Evolutionary conservation across 1,140 invertebrate species (phyloP).

Genomic region (Stegodyphus dumicola): DNA sequence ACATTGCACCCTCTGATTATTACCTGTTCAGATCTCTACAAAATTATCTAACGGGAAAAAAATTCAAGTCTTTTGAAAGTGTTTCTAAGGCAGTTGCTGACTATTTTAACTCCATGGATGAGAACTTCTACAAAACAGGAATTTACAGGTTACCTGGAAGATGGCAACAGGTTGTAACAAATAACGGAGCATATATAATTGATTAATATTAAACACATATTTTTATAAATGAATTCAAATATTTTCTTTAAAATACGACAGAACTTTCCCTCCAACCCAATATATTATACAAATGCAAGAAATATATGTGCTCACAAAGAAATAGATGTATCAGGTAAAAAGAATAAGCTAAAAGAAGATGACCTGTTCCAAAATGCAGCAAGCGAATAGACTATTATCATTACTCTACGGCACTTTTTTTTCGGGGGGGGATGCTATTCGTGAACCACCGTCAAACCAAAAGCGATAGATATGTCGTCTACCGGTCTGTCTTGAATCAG

Average conservation of each 20-base stretch:
- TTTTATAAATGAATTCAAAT: constrained; percentile 17
- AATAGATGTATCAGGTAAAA: too few species aligned
- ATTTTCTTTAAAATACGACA: constrained; percentile 11
- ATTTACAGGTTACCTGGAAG: constrained; percentile 5
- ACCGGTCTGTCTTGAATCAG: too few species aligned
- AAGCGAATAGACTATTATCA: too few species aligned
- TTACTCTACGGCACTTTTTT: too few species aligned
- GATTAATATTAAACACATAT: constrained; percentile 8
- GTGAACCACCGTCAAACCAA: too few species aligned
- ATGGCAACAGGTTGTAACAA: constrained; percentile 13
- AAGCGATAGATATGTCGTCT: too few species aligned
- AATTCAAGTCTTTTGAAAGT: constrained; percentile 47
- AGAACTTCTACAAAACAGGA: constrained; percentile 16
- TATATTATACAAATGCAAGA: too few species aligned
- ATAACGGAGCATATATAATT: constrained; percentile 15
- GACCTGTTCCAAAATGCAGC: too few species aligned
- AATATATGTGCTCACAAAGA: too few species aligned
- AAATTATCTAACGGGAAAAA: constrained; percentile 42
- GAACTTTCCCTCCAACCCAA: too few species aligned
- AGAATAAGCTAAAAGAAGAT: too few species aligned
- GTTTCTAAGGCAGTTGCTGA: constrained; percentile 31
- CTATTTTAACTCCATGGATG: constrained; percentile 7
- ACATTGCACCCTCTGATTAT: constrained; percentile 67
- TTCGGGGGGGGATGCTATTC: too few species aligned
- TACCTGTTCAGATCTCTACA: constrained; percentile 43